These are phyloP conservation scores for Drosophila kambysellisi DNA, from an alignment of 2,888 invertebrate species.

Conservation along the genomic window DNA sequence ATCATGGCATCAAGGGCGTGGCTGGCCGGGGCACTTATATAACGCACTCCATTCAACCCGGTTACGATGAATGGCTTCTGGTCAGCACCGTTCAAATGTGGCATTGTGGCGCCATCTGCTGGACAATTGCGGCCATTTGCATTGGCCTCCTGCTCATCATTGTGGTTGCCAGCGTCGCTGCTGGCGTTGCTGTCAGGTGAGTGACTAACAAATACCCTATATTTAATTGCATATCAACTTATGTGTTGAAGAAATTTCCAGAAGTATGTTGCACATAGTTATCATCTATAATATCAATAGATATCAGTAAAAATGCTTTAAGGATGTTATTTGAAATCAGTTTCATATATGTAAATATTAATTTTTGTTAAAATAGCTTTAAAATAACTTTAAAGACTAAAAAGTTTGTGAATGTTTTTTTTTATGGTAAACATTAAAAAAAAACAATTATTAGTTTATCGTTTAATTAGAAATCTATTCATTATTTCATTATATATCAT, in stretches of 20 bases:
- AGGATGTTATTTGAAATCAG: not conserved
- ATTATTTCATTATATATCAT: no score
- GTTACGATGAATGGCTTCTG: constrained; percentile 84
- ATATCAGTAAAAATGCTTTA: not conserved
- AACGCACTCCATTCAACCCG: constrained; percentile 84
- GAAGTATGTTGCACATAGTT: not conserved
- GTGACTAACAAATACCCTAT: constrained; percentile 31
- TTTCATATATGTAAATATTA: not conserved
- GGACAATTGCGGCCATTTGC: constrained; percentile 83
- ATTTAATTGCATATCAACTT: not conserved
- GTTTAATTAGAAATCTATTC: not conserved
- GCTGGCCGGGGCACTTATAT: constrained; percentile 75
- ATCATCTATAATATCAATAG: not conserved
- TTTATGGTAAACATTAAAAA: not conserved
- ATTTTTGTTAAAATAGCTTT: not conserved
- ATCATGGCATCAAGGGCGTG: constrained; percentile 77
- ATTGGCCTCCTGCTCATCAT: constrained; percentile 81
- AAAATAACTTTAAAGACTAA: not conserved
- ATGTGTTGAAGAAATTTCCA: not conserved
- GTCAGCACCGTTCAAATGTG: constrained; percentile 81
- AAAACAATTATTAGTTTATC: not conserved
- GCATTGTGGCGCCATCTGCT: constrained; percentile 84
- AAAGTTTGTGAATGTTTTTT: not conserved
- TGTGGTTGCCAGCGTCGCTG: constrained; percentile 82
- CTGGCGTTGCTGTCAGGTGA: constrained; percentile 84